Percentiles rank a stretch among this genome's conserved stretches.
Evolutionary conservation across 1,140 invertebrate species (phyloP).

Genomic region (Eciton burchellii): DNA sequence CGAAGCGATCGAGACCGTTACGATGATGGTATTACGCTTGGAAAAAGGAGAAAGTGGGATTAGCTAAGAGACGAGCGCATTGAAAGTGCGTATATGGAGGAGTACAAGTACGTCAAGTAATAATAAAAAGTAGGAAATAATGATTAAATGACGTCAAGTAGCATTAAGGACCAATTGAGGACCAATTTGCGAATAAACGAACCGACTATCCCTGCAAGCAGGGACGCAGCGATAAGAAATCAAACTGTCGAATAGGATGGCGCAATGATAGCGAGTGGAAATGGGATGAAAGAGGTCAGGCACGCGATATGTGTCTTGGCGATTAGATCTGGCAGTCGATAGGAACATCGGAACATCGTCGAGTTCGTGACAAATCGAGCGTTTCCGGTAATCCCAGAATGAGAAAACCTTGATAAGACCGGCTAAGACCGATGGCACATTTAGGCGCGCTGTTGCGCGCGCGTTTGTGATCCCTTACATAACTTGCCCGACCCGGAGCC

Average conservation of each 20-base stretch:
- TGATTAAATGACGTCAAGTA: too few species aligned
- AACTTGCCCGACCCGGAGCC: slow-evolving; percentile 62
- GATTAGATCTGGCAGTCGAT: slow-evolving; percentile 28
- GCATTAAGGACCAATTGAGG: too few species aligned
- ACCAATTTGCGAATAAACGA: too few species aligned
- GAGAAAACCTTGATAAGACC: slow-evolving; percentile 51
- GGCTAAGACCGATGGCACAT: slow-evolving; percentile 48
- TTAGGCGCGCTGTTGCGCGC: slow-evolving; percentile 44
- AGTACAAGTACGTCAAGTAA: too few species aligned
- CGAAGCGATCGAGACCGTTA: neutral
- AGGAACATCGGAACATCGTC: slow-evolving; percentile 15
- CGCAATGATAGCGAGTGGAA: neutral
- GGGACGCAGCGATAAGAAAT: too few species aligned
- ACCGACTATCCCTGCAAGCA: too few species aligned
- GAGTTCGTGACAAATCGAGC: slow-evolving; percentile 43
- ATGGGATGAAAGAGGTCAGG: slow-evolving; percentile 2
- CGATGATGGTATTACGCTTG: neutral
- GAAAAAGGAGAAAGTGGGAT: neutral
- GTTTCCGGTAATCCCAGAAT: slow-evolving; percentile 51
- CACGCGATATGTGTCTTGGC: neutral
- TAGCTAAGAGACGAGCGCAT: neutral
- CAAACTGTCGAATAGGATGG: neutral
- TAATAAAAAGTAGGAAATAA: too few species aligned
- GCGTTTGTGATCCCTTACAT: slow-evolving; percentile 67
- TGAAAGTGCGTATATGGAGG: neutral